Conservation (phyloP, 1,140 invertebrate species). For the Zaprionus taronus region DNA sequence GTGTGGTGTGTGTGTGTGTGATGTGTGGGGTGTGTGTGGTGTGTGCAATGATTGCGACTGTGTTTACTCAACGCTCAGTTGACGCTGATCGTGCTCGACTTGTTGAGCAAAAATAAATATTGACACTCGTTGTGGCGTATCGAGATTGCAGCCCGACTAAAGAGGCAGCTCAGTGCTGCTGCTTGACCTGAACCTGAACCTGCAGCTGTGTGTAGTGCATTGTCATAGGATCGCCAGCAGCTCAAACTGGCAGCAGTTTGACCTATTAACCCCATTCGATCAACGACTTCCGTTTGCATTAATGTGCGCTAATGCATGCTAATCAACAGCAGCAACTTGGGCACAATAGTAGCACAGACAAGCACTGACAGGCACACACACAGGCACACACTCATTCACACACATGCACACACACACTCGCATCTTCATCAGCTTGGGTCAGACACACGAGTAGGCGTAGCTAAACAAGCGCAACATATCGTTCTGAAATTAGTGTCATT, state of each 20-base stretch:
- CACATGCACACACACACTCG: neutral
- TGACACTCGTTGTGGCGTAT: neutral
- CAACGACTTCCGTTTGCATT: slow-evolving; percentile 48
- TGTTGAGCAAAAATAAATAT: neutral
- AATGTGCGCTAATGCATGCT: slow-evolving; percentile 45
- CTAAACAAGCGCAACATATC: slow-evolving; percentile 35
- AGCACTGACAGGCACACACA: neutral
- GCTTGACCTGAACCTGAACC: slow-evolving; percentile 23
- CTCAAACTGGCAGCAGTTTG: neutral
- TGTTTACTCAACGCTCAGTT: neutral
- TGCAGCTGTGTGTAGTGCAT: neutral
- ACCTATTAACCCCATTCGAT: slow-evolving; percentile 49
- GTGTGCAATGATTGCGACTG: neutral
- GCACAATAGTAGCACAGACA: slow-evolving; percentile 1
- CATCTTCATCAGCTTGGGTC: neutral
- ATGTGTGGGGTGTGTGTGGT: neutral
- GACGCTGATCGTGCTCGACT: neutral
- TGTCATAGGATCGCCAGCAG: slow-evolving; percentile 14
- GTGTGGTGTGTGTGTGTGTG: neutral
- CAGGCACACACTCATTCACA: neutral
- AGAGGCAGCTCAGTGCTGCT: neutral
- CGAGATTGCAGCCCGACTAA: neutral
- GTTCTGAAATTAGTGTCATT: slow-evolving; percentile 68
- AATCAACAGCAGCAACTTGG: slow-evolving; percentile 44
- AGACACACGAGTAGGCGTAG: neutral